Evolutionary conservation across 2,113 vertebrate genomes (phyloP).

Genomic region (Gasterosteus aculeatus): DNA sequence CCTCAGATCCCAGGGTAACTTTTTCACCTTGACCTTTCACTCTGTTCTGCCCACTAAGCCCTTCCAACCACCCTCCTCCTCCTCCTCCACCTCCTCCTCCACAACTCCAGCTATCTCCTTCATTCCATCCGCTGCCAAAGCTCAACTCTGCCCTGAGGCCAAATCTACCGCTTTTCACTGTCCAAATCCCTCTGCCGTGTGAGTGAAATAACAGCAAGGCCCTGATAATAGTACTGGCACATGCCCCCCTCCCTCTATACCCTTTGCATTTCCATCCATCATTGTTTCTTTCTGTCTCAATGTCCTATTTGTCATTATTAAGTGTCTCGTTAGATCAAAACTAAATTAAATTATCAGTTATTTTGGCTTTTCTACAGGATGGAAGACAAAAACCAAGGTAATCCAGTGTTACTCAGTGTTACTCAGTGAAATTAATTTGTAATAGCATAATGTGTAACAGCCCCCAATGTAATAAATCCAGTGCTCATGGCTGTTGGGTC

Average conservation of each 20-base stretch:
- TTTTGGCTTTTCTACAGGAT: neutral
- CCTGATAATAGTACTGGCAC: conserved; percentile 46
- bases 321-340: neutral
- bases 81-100: conserved; percentile 11
- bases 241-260: neutral
- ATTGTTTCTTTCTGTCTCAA: neutral
- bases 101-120: conserved; percentile 17
- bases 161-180: conserved; percentile 58
- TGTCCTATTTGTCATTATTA: neutral
- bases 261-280: neutral
- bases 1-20: neutral
- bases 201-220: conserved; percentile 53
- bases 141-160: conserved; percentile 57
- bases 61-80: conserved; percentile 36
- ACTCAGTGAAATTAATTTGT: conserved; percentile 2
- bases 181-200: conserved; percentile 67
- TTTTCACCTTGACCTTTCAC: conserved; percentile 51
- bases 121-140: conserved; percentile 45
- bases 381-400: neutral
- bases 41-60: conserved; percentile 33
- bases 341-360: neutral
- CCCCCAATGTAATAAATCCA: conserved; percentile 16
- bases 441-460: neutral
- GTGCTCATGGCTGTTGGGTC: conserved; percentile 25
- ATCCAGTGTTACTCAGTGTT: neutral